A percentile compares a stretch with the other conserved stretches of the same genome.
Conservation (phyloP, 2,888 invertebrate genomes). For the Arenicola marina region DNA sequence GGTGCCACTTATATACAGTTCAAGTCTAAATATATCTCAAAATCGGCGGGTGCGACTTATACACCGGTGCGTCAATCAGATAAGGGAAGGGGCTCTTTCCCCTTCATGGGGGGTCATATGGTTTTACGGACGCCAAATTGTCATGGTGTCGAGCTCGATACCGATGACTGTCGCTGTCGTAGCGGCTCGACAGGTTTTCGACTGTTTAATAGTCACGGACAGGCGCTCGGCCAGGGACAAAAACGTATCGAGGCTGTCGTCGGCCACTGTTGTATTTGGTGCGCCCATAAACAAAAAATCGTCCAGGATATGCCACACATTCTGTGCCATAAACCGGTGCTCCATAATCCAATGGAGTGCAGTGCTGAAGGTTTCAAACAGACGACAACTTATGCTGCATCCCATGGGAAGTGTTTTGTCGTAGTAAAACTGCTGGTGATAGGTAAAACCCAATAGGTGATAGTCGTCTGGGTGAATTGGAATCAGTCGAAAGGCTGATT, state of each 20-base stretch:
- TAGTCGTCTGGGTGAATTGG: not conserved
- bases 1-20: too few species aligned
- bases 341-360: not conserved
- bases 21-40: too few species aligned
- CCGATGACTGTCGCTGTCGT: not conserved
- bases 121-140: too few species aligned
- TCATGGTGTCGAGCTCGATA: not conserved
- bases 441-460: not conserved
- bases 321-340: not conserved
- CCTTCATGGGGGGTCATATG: too few species aligned
- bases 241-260: not conserved
- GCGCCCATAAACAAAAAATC: not conserved
- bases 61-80: too few species aligned
- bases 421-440: not conserved
- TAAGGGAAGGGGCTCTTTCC: too few species aligned
- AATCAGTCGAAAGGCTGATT: constrained; percentile 1
- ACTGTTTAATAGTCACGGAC: not conserved
- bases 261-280: not conserved
- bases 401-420: not conserved
- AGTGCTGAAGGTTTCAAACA: not conserved
- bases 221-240: not conserved
- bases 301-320: not conserved
- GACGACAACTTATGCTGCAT: not conserved
- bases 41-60: too few species aligned
- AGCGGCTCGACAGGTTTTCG: not conserved